Base-by-base conservation (phyloP, 1,140 invertebrate species). In the Armadillidium nasatum region DNA sequence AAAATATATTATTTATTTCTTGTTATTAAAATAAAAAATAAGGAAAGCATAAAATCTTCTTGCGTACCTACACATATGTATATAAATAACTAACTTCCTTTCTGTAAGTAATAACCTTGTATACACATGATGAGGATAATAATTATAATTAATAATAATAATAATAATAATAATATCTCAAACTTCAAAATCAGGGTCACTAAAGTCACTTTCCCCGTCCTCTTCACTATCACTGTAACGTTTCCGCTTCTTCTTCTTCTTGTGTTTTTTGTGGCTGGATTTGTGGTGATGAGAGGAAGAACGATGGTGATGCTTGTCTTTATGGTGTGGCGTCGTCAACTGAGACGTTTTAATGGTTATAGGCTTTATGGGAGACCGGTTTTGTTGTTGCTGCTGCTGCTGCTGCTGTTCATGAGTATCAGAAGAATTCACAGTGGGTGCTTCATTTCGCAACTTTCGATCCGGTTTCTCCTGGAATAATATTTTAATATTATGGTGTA, bases 101-200 rank as follows among this genome's bases (percentile, higher is more conserved):
- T n/a, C n/a, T n/a, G n/a, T n/a, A n/a, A n/a, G n/a, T n/a, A n/a
- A n/a, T n/a, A n/a, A n/a, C n/a, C n/a, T n/a, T n/a, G n/a, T n/a
- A n/a, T n/a, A n/a, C n/a, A n/a, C n/a, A n/a, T n/a, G n/a, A n/a
- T n/a, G n/a, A n/a, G n/a, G n/a, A n/a, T n/a, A n/a, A n/a, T n/a
- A n/a, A n/a, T n/a, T n/a, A n/a, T n/a, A n/a, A n/a, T n/a, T n/a
- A n/a, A n/a, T n/a, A n/a, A n/a, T n/a, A n/a, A n/a, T n/a, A n/a
- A n/a, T n/a, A n/a, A n/a, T n/a, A n/a, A n/a, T n/a, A n/a, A n/a
- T n/a, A n/a, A n/a, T n/a, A n/a, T n/a, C n/a, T n/a, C n/a, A n/a
- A n/a, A n/a, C n/a, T n/a, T n/a, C n/a, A n/a, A n/a, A n/a, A 84
- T 91, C 90, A 72, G 90, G 90, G 84, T 92, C 90, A 85, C 90